phyloP scores from a whole-genome alignment of 2,888 invertebrate genomes.

The Hetaerina titia region DNA sequence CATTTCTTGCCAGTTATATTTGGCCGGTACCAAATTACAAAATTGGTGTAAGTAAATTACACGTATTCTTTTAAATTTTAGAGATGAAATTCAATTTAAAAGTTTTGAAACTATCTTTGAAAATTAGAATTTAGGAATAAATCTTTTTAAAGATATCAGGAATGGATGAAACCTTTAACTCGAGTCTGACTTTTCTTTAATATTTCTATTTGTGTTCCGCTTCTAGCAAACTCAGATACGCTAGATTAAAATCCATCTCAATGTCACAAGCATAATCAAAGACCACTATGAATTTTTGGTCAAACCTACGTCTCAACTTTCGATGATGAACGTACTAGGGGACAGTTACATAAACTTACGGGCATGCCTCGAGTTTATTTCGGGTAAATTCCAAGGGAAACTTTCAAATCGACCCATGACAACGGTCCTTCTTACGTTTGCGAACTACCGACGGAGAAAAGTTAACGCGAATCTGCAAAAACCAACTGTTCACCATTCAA shows the following conservation, averaged over 20 bases:
- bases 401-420: neutral
- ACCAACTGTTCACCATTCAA: neutral
- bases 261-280: neutral
- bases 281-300: neutral
- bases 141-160: no score
- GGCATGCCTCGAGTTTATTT: neutral
- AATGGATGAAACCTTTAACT: no score
- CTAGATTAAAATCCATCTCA: neutral
- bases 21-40: no score
- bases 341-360: neutral
- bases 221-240: neutral
- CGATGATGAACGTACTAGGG: neutral
- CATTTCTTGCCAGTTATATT: no score
- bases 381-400: neutral
- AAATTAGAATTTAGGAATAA: no score
- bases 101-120: no score
- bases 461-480: neutral
- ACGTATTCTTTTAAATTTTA: no score
- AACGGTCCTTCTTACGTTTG: neutral
- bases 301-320: neutral
- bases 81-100: no score
- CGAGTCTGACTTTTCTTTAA: no score
- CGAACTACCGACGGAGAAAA: neutral
- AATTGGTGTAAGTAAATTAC: no score
- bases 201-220: no score